Percentiles rank a stretch among this genome's conserved stretches.
Conservation (phyloP, 1,140 invertebrate genomes). For the Anthonomus grandis region DNA sequence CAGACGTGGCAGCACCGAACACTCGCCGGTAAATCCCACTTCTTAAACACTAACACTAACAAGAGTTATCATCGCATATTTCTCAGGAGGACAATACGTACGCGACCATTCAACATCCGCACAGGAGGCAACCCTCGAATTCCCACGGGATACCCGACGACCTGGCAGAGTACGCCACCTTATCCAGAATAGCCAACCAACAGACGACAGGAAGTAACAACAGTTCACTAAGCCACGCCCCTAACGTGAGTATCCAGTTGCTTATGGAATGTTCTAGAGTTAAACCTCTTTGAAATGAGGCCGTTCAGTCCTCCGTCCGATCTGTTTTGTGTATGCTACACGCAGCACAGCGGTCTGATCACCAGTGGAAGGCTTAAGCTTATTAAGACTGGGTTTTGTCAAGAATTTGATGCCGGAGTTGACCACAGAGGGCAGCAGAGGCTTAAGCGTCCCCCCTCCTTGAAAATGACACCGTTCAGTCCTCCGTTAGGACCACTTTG, state of each 20-base stretch:
- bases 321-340: too few species aligned
- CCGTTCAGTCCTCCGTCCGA: too few species aligned
- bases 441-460: too few species aligned
- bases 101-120: conserved; percentile 78
- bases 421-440: too few species aligned
- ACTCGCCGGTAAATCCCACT: conserved; percentile 45
- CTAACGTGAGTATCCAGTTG: conserved; percentile 46
- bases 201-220: conserved; percentile 40
- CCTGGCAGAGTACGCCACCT: conserved; percentile 69
- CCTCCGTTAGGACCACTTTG: too few species aligned
- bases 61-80: conserved; percentile 24
- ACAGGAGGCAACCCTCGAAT: conserved; percentile 50
- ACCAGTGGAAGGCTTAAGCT: too few species aligned
- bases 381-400: too few species aligned
- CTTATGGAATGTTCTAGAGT: too few species aligned
- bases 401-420: too few species aligned
- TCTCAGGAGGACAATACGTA: conserved; percentile 72
- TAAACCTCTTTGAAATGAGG: too few species aligned
- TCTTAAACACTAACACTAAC: conserved; percentile 3
- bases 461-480: too few species aligned
- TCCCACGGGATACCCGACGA: conserved; percentile 49
- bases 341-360: too few species aligned
- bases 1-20: conserved; percentile 51
- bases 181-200: conserved; percentile 53
- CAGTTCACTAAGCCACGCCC: conserved; percentile 46